phyloP scores from a whole-genome alignment of 2,113 vertebrate genomes.

The Cephalopholis sonnerati region DNA sequence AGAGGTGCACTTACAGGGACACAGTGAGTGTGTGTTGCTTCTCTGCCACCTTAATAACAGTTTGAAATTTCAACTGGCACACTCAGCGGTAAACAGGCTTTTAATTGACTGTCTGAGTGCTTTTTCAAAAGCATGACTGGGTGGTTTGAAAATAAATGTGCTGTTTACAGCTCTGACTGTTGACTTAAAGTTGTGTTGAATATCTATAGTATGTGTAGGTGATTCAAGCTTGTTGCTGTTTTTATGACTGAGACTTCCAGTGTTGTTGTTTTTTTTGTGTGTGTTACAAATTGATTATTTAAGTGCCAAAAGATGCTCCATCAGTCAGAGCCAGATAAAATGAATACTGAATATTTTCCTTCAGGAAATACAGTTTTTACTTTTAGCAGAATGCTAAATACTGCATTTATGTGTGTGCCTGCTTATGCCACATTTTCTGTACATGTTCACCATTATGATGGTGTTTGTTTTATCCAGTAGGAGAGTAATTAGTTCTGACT shows the following conservation, averaged over 20 bases:
- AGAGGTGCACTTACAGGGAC: constrained; percentile 15
- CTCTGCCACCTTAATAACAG: constrained; percentile 49
- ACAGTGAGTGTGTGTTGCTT: constrained; percentile 7
- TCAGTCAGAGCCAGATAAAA: background rate
- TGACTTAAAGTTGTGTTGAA: too few relatives aligned
- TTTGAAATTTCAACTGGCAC: constrained; percentile 23
- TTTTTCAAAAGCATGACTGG: constrained; percentile 21
- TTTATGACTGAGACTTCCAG: background rate
- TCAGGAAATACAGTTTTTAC: too few relatives aligned
- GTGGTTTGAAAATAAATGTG: constrained; percentile 6
- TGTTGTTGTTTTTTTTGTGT: constrained; percentile 8
- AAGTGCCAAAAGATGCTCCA: background rate
- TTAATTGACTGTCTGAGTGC: constrained; percentile 33
- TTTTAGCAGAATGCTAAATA: background rate
- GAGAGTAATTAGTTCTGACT: background rate
- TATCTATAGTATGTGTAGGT: background rate
- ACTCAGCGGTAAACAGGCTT: constrained; percentile 19
- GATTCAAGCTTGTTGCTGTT: constrained; percentile 5
- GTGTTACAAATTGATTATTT: background rate
- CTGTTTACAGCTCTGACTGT: background rate
- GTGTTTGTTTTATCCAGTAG: background rate
- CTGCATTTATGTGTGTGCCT: background rate
- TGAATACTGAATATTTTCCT: background rate
- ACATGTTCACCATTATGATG: background rate
- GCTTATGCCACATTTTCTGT: background rate